Percentiles rank a stretch among this genome's conserved stretches.
These are phyloP conservation scores for Bergia puertoricense DNA, from an alignment of 92 coral and sea anemone species.

Conservation along the genomic window DNA sequence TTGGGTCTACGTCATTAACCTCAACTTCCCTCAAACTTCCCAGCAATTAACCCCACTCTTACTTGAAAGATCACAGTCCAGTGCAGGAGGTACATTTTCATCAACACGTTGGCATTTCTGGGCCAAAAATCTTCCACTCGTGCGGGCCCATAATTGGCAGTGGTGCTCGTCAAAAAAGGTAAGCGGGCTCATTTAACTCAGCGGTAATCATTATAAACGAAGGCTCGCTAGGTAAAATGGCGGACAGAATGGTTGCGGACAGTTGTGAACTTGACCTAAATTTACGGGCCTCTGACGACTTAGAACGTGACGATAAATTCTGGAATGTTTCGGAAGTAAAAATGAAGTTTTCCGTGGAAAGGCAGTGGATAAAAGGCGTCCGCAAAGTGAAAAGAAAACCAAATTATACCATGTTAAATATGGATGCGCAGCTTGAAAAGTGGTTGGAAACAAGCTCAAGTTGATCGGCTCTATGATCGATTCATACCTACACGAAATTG, in stretches of 20 bases:
- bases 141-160: not conserved
- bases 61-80: too few relatives aligned
- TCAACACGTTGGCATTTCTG: too few relatives aligned
- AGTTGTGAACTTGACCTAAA: not conserved
- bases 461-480: conserved; percentile 61
- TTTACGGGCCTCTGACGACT: not conserved
- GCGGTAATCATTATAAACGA: not conserved
- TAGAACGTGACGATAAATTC: not conserved
- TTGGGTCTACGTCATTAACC: too few relatives aligned
- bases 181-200: too few relatives aligned
- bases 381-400: conserved; percentile 1
- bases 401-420: not conserved
- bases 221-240: not conserved
- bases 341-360: conserved; percentile 5
- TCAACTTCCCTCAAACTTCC: too few relatives aligned
- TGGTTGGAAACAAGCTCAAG: too few relatives aligned
- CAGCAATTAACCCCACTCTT: too few relatives aligned
- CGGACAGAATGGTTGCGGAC: not conserved
- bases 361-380: conserved; percentile 1
- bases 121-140: not conserved
- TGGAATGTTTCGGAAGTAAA: not conserved
- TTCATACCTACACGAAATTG: conserved; percentile 65
- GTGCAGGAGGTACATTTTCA: too few relatives aligned
- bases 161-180: not conserved
- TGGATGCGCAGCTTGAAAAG: too few relatives aligned